Percentiles rank a stretch among this genome's conserved stretches.
Evolutionary conservation across 2,888 invertebrate species (phyloP).

Genomic region (Griposia aprilina): DNA sequence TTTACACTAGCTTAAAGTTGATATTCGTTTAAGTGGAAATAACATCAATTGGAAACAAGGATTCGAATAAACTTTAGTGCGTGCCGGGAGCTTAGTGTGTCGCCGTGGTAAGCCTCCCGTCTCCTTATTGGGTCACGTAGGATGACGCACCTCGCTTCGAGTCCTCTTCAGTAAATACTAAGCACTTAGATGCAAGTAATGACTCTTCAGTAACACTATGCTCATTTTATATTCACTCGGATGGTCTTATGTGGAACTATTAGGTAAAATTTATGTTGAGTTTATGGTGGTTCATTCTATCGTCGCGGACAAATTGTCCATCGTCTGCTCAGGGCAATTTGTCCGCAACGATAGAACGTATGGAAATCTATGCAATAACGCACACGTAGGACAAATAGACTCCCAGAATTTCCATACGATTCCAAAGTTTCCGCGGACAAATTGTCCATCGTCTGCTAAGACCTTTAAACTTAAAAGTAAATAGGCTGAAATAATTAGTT

Average conservation of each 20-base stretch:
- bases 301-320: too few relatives aligned
- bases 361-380: too few relatives aligned
- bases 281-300: too few relatives aligned
- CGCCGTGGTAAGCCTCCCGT: slow-evolving; percentile 27
- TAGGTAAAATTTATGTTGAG: not conserved
- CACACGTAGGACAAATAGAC: too few relatives aligned
- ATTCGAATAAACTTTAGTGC: not conserved
- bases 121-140: slow-evolving; percentile 64
- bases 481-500: not conserved
- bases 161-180: slow-evolving; percentile 43
- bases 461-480: not conserved
- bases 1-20: too few relatives aligned
- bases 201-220: slow-evolving; percentile 22
- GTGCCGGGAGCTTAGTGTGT: not conserved
- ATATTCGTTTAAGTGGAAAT: not conserved
- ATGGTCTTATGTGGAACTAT: not conserved
- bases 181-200: slow-evolving; percentile 39
- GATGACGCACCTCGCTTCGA: slow-evolving; percentile 57
- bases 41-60: not conserved
- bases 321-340: too few relatives aligned
- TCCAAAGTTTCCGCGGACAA: too few relatives aligned
- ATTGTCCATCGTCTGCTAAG: too few relatives aligned
- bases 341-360: too few relatives aligned
- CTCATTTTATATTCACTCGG: slow-evolving; percentile 38
- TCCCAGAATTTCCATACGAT: too few relatives aligned